These are phyloP conservation scores for Quadroppia sp. DNA, from an alignment of 2,888 invertebrate species.

Conservation along the genomic window DNA sequence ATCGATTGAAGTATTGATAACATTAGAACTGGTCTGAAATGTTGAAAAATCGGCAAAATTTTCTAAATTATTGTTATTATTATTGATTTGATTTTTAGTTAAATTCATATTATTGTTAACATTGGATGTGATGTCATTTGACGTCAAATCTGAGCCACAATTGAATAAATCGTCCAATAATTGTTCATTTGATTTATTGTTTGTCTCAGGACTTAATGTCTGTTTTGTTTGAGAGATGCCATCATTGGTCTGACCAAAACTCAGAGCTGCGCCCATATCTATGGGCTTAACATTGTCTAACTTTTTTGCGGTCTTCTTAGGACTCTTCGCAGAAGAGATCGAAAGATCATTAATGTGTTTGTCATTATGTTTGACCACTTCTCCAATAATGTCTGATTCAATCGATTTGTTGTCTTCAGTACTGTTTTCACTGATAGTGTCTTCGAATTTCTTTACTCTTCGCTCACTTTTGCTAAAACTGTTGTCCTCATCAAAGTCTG, in stretches of 20 bases:
- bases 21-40: neutral
- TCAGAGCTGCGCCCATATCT: conserved; percentile 66
- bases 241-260: conserved; percentile 54
- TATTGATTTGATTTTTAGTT: conserved; percentile 9
- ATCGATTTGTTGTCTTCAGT: conserved; percentile 39
- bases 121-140: conserved; percentile 17
- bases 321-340: neutral
- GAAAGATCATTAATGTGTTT: neutral
- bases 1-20: conserved; percentile 4
- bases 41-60: conserved; percentile 41
- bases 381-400: neutral
- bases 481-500: conserved; percentile 2
- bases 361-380: neutral
- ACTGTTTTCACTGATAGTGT: conserved; percentile 14
- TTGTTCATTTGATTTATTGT: conserved; percentile 35
- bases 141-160: neutral
- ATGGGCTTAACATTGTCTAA: conserved; percentile 49
- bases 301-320: conserved; percentile 42
- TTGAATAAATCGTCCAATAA: conserved; percentile 25
- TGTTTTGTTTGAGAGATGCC: conserved; percentile 49
- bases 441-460: conserved; percentile 27
- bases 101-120: conserved; percentile 33
- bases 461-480: conserved; percentile 37
- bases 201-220: conserved; percentile 23
- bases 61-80: conserved; percentile 22